Evolutionary conservation across 1,140 invertebrate species (phyloP), one percentile per base, ranked within the genome.

Genomic region (Sesamia nonagrioides): DNA sequence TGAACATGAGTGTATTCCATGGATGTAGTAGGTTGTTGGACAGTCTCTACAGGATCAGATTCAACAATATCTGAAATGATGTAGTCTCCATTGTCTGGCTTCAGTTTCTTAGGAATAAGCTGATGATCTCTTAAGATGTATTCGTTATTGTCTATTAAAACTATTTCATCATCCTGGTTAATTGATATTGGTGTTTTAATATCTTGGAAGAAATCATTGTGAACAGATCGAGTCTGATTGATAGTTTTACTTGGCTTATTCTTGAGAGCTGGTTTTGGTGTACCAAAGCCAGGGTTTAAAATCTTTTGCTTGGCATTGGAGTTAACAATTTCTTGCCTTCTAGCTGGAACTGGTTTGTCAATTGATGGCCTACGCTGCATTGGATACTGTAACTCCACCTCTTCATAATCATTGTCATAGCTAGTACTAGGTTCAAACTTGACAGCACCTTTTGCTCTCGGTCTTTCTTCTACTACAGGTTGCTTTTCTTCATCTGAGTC

Each of bases 401-500:
- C 88, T 79, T 91, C 89, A 90, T 81, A 90, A 63, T 91, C 82
- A 85, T 86, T 88, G 18, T 88, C 89, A 89, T 76, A 94, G 82
- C 73, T 85, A 71, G 81, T 75, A 52, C 87, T 87, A 60, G 89
- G 63, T 84, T 94, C 89, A 78, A 89, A 88, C 79, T 95, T 95
- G 13, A 95, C 88, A 50, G 72, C 68, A 50, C 66, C 68, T 80
- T 79, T 83, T 79, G 78, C 45, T 79, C 56, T 80, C 82, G 60
- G 17, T 52, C 42, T 72, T 52, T 37, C 54, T 52, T 37, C 54
- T 7, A 80, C 58, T 35, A n/a, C 21, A 21, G 8, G 69, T 73
- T 11, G 13, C 45, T 91, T 92, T 72, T 96, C 95, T 45, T 96
- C 96, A 88, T 96, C 96, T 40, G 95, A 95, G 78, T 96, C 95